Conservation (phyloP, 2,888 invertebrate genomes). For the Drosophila sordidapex region DNA sequence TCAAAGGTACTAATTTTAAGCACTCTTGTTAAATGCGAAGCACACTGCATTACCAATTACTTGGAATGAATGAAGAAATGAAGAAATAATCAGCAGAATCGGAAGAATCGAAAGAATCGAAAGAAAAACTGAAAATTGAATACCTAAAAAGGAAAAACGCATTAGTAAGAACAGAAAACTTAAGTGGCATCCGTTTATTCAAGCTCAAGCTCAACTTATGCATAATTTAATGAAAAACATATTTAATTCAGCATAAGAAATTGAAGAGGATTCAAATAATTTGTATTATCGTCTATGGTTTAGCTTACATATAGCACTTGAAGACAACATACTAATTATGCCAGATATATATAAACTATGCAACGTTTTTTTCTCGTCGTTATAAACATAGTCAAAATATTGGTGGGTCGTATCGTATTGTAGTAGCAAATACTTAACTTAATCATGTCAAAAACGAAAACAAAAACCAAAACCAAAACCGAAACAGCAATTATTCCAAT, state of each 20-base stretch:
- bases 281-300: slow-evolving; percentile 62
- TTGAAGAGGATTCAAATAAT: slow-evolving; percentile 47
- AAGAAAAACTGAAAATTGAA: slow-evolving; percentile 25
- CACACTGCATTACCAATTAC: slow-evolving; percentile 39
- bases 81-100: slow-evolving; percentile 11
- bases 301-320: slow-evolving; percentile 57
- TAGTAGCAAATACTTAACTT: slow-evolving; percentile 75
- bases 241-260: slow-evolving; percentile 43
- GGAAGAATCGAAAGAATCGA: background rate
- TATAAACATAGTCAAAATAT: slow-evolving; percentile 73
- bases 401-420: slow-evolving; percentile 71
- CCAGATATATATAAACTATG: slow-evolving; percentile 54
- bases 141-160: slow-evolving; percentile 17
- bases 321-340: slow-evolving; percentile 52
- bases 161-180: slow-evolving; percentile 40
- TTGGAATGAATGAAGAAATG: slow-evolving; percentile 14
- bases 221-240: slow-evolving; percentile 38
- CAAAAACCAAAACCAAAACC: slow-evolving; percentile 7
- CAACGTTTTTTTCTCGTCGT: slow-evolving; percentile 70
- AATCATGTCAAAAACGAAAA: slow-evolving; percentile 43
- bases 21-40: slow-evolving; percentile 67
- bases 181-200: slow-evolving; percentile 59
- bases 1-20: slow-evolving; percentile 74
- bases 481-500: slow-evolving; percentile 61
- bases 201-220: slow-evolving; percentile 61